Evolutionary conservation across 2,797 vertebrate genomes (phyloP).

Genomic region (Squalus acanthias): DNA sequence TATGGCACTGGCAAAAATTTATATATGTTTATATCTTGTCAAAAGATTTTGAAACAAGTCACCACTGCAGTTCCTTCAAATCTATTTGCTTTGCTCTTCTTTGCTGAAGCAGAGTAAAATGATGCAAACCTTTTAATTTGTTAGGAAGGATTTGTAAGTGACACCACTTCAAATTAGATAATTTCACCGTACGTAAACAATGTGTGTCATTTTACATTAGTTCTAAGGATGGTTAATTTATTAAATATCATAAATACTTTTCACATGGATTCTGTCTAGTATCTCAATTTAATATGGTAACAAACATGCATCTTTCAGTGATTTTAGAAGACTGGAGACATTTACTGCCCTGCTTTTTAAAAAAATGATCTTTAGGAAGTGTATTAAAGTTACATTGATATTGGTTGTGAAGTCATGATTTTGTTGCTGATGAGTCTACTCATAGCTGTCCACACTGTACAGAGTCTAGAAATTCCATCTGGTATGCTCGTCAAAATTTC

Average conservation of each 20-base stretch:
- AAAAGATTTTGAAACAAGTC: background rate
- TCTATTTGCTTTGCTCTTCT: background rate
- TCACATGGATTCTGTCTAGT: background rate
- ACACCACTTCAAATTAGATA: background rate
- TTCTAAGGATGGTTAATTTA: background rate
- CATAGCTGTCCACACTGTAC: background rate
- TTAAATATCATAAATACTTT: slow-evolving; percentile 19
- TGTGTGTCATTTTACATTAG: background rate
- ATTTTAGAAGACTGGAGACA: background rate
- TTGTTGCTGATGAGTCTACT: background rate
- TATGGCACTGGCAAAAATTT: background rate
- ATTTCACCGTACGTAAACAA: background rate
- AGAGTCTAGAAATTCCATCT: background rate
- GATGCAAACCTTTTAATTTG: background rate
- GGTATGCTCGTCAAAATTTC: background rate
- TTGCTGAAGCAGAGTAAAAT: background rate
- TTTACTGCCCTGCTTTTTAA: background rate
- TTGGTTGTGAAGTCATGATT: background rate
- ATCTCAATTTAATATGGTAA: background rate
- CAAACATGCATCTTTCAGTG: background rate
- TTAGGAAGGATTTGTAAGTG: background rate
- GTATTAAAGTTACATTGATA: background rate
- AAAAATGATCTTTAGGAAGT: background rate
- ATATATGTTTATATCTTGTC: background rate
- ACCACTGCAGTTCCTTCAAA: background rate